Evolutionary conservation across 2,797 vertebrate species (phyloP), one percentile per base, ranked within the genome.

Genomic region (Sternotherus odoratus): DNA sequence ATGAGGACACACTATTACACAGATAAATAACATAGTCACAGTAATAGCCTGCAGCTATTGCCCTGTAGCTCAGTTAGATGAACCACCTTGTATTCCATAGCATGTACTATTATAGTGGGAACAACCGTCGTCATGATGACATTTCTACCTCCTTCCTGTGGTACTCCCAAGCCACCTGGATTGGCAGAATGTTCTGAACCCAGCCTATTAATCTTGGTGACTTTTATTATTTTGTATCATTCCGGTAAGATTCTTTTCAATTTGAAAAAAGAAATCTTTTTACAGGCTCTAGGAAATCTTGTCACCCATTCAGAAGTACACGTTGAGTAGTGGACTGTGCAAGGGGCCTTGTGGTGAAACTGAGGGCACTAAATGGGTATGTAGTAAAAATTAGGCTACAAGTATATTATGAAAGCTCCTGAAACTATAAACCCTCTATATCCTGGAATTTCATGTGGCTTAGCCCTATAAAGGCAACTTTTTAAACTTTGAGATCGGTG

Each of bases 331-430:
- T 39, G 21, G 69, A 39, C 36, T 88, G 23, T 57, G 83, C 30
- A 85, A 85, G 2, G 5, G 30, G 5, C 4, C 8, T 88, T 43
- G 12, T 84, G 77, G 78, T 57, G 53, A 79, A 24, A 75, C 33
- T 72, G 77, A 80, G 57, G 49, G 63, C 19, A 46, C 56, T 86
- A 84, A 88, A 80, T 28, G 21, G 19, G 12, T 46, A 91, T 90
- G 88, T 94, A 93, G 63, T 82, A 69, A 28, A 91, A 93, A 95
- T 87, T 83, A 89, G 89, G 30, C 39, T 88, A 6, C 36, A 89
- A 54, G 63, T 83, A 49, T 17, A 2, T 63, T 84, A 85, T 77
- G 57, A 90, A 93, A 93, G 75, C 53, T 90, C 93, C 91, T 93
- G 90, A 95, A 94, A 53, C 79, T 16, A 8, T 93, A 89, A 90